A percentile compares a stretch with the other conserved stretches of the same genome.
Evolutionary conservation across 1,140 invertebrate genomes (phyloP).

Genomic region (Acromyrmex heyeri): DNA sequence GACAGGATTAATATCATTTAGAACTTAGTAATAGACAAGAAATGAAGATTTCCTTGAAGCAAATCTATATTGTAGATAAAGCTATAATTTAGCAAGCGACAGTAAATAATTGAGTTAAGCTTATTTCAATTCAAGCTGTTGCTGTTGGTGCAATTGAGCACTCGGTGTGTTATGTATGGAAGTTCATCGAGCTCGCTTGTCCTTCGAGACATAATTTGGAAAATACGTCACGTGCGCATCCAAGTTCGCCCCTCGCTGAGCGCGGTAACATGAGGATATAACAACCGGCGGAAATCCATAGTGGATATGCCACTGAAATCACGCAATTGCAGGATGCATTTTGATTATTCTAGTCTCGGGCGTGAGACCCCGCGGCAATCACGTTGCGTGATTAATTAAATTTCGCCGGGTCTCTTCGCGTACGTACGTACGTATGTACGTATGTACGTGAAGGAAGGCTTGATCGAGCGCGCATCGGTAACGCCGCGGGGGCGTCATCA

Average conservation of each 20-base stretch:
- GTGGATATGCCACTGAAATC: conserved; percentile 36
- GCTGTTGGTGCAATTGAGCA: not conserved
- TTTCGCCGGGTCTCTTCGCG: not conserved
- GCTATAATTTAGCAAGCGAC: not conserved
- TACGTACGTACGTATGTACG: not conserved
- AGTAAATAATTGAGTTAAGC: not conserved
- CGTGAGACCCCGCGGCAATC: conserved; percentile 14
- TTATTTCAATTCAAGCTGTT: conserved; percentile 7
- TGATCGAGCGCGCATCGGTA: conserved; percentile 31
- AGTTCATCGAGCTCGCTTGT: conserved; percentile 5
- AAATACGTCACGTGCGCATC: not conserved
- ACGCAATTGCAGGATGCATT: conserved; percentile 14
- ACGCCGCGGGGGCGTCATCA: conserved; percentile 43
- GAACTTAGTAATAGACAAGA: not conserved
- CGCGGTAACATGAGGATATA: not conserved
- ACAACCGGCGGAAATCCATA: conserved; percentile 21
- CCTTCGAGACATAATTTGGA: not conserved
- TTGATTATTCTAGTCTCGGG: conserved; percentile 39
- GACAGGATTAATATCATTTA: not conserved
- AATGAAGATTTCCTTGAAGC: not conserved
- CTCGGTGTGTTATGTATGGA: not conserved
- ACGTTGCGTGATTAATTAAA: conserved; percentile 53
- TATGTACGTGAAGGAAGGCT: not conserved
- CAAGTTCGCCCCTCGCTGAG: conserved; percentile 6
- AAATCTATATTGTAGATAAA: not conserved